Evolutionary conservation across 1,140 invertebrate species (phyloP), one percentile per base, ranked within the genome.

Genomic region (Orius laevigatus): DNA sequence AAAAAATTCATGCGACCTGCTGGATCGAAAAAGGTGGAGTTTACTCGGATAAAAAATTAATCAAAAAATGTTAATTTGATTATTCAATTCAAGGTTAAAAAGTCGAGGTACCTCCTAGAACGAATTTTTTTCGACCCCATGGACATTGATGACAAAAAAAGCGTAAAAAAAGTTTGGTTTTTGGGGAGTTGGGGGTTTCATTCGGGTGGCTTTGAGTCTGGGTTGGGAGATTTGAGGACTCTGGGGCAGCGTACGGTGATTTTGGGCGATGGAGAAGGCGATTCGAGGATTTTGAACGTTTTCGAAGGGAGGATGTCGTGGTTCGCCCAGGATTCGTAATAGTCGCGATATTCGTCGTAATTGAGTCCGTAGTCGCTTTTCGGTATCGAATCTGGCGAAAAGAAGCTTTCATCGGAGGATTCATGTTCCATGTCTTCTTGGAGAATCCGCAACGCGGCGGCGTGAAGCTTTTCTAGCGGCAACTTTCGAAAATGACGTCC

Each of bases 321-420:
- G 11, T 66, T 65, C 36, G 63, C 69, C 75, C 75, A 77, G 2
- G 69, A 67, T 46, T 70, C 67, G 51, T 75, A 79, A 57, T 78
- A 78, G 12, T 70, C 62, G 45, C 69, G 67, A 33, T 73, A 73
- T 42, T 69, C 65, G 36, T 60, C 54, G 57, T 66, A 62, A 45
- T 59, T 57, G 43, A 57, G 58, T 12, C 53, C 55, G 52, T 63
- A 59, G 14, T 60, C 58, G 46, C 51, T 53, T 15, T 31, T 32
- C 19, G 20, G n/a, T 12, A 10, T 45, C 53, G 42, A 43, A 55
- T 41, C 39, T 48, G 58, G 32, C 38, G 18, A 61, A 15, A 41
- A 45, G 34, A 47, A 50, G 42, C 44, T 47, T 32, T 59, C 42
- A 60, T 60, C 52, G 31, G 64, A 62, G 53, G 66, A 62, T 6